A percentile compares a stretch with the other conserved stretches of the same genome.
Conservation (phyloP, 1,140 invertebrate species). For the Drosophila mauritiana region DNA sequence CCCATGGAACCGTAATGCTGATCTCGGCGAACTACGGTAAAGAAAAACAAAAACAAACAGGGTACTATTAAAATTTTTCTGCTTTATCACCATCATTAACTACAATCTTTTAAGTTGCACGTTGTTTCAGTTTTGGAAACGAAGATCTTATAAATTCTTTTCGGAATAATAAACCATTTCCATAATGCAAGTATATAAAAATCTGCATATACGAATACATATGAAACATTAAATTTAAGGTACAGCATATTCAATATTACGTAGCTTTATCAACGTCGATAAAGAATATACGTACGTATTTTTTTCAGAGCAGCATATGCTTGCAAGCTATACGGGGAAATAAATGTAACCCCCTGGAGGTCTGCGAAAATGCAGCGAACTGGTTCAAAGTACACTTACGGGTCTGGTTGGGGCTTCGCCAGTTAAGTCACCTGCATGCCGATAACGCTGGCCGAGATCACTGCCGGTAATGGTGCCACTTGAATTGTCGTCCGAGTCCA, state of each 20-base stretch:
- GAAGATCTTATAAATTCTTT: not conserved
- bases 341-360: not conserved
- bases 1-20: slow-evolving; percentile 91
- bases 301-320: not conserved
- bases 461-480: slow-evolving; percentile 36
- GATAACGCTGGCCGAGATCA: slow-evolving; percentile 66
- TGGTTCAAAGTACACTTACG: slow-evolving; percentile 69
- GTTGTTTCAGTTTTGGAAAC: too few relatives aligned
- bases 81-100: too few relatives aligned
- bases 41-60: not conserved
- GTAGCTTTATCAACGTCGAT: not conserved
- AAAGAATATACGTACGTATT: not conserved
- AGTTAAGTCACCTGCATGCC: slow-evolving; percentile 77
- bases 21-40: slow-evolving; percentile 87
- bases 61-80: too few relatives aligned
- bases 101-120: too few relatives aligned
- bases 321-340: not conserved
- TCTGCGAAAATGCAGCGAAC: slow-evolving; percentile 5
- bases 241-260: too few relatives aligned
- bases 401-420: slow-evolving; percentile 67
- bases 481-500: slow-evolving; percentile 58
- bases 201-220: not conserved
- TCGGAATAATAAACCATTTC: too few relatives aligned
- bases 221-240: not conserved
- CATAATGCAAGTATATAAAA: not conserved